Percentiles rank a stretch among this genome's conserved stretches.
phyloP scores from a whole-genome alignment of 2,888 invertebrate genomes.

The Scaptomyza reducta region DNA sequence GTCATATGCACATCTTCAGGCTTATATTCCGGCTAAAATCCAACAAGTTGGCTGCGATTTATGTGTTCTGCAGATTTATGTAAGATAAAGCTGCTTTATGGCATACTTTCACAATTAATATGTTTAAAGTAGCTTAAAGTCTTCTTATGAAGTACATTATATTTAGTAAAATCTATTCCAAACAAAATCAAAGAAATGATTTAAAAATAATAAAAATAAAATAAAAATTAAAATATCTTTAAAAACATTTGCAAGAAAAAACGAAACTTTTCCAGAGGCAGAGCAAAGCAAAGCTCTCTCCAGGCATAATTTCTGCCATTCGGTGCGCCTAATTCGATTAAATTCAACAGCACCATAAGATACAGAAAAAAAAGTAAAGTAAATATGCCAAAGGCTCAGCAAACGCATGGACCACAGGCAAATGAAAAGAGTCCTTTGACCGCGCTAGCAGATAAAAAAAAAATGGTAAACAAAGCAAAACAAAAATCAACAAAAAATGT shows the following conservation, averaged over 20 bases:
- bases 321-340: slow-evolving; percentile 59
- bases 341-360: slow-evolving; percentile 14
- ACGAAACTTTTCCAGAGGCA: background rate
- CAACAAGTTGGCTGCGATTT: slow-evolving; percentile 28
- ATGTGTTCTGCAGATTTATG: slow-evolving; percentile 15
- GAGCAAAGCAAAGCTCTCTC: slow-evolving; percentile 5
- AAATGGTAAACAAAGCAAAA: slow-evolving; percentile 4
- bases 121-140: background rate
- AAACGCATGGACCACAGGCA: slow-evolving; percentile 16
- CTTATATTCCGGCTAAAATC: slow-evolving; percentile 53
- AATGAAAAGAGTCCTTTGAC: slow-evolving; percentile 21
- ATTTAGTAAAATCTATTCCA: no score
- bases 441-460: slow-evolving; percentile 3
- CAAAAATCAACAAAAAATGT: background rate
- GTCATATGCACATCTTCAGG: slow-evolving; percentile 69
- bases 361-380: slow-evolving; percentile 1
- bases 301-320: slow-evolving; percentile 39
- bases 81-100: background rate
- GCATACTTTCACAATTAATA: background rate
- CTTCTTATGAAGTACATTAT: no score
- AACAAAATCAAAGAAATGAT: no score
- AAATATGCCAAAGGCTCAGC: slow-evolving; percentile 2
- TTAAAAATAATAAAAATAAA: background rate
- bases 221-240: background rate
- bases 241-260: slow-evolving; percentile 6